Percentiles rank a stretch among this genome's conserved stretches.
These are phyloP conservation scores for Melolontha melolontha DNA, from an alignment of 2,888 invertebrate genomes.

Conservation along the genomic window DNA sequence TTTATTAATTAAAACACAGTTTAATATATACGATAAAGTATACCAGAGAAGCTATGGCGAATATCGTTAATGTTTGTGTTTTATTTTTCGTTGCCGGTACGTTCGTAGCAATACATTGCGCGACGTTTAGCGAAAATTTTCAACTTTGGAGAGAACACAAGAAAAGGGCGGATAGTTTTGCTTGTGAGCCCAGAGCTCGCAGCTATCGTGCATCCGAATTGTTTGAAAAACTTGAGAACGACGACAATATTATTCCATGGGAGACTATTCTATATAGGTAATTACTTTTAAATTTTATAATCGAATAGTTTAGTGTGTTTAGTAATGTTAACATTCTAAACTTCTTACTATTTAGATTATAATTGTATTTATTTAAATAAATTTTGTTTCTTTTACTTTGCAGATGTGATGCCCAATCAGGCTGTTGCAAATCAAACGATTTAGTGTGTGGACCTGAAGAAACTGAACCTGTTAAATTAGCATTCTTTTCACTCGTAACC, in stretches of 20 bases:
- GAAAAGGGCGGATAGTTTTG: not conserved
- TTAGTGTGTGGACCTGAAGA: constrained; percentile 57
- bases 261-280: constrained; percentile 15
- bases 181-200: constrained; percentile 20
- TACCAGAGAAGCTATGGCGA: not conserved
- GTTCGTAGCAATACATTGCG: not conserved
- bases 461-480: constrained; percentile 58
- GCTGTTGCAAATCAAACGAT: constrained; percentile 57
- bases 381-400: constrained; percentile 58
- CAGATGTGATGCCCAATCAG: constrained; percentile 58
- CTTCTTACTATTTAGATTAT: too few species aligned
- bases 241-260: not conserved
- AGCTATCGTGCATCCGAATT: constrained; percentile 1
- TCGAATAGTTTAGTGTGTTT: too few species aligned
- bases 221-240: not conserved
- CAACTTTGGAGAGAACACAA: constrained; percentile 4
- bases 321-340: too few species aligned
- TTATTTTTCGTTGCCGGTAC: not conserved
- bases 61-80: not conserved
- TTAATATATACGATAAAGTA: too few species aligned
- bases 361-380: constrained; percentile 56
- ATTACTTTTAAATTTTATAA: not conserved
- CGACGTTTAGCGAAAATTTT: not conserved
- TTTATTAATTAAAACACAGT: not conserved
- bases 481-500: constrained; percentile 49